phyloP scores from a whole-genome alignment of 2,797 vertebrate genomes.

The Oryzias dopingdopingensis region DNA sequence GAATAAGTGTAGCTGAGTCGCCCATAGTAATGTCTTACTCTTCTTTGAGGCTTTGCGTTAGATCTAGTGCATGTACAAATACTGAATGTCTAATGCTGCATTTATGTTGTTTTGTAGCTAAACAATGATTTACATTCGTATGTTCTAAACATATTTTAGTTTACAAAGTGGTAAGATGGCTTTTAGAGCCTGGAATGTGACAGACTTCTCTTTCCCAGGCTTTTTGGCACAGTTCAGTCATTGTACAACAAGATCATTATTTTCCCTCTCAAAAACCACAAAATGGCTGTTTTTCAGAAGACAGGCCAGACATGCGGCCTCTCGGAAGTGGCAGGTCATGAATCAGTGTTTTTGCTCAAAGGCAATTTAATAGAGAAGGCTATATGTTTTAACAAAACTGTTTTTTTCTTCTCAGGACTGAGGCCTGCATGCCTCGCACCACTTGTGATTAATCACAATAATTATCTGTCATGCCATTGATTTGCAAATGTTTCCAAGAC shows the following conservation, averaged over 20 bases:
- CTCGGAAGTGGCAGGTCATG: conserved; percentile 8
- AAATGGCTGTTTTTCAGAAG: conserved; percentile 25
- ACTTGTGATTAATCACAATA: conserved; percentile 55
- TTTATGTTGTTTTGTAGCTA: background rate
- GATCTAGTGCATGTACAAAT: background rate
- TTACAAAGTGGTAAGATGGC: background rate
- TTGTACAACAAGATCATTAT: conserved; percentile 25
- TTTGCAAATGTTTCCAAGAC: conserved; percentile 26
- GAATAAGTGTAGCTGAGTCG: conserved; percentile 10
- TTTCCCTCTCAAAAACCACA: conserved; percentile 9
- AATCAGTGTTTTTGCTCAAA: conserved; percentile 35
- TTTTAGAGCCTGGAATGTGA: background rate
- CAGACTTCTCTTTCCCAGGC: conserved; percentile 13
- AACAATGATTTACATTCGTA: conserved; percentile 5
- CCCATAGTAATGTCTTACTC: conserved; percentile 14
- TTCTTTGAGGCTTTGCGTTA: conserved; percentile 15
- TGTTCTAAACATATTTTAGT: background rate
- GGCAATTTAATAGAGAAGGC: conserved; percentile 31
- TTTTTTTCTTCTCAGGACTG: conserved; percentile 33
- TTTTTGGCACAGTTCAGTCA: conserved; percentile 15
- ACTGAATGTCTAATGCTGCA: background rate
- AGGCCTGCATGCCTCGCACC: conserved; percentile 27
- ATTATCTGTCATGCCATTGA: conserved; percentile 37
- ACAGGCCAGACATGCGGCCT: background rate
- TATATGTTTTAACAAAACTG: conserved; percentile 45